phyloP scores from a whole-genome alignment of 2,888 invertebrate genomes.

The Campaea margaritaria region DNA sequence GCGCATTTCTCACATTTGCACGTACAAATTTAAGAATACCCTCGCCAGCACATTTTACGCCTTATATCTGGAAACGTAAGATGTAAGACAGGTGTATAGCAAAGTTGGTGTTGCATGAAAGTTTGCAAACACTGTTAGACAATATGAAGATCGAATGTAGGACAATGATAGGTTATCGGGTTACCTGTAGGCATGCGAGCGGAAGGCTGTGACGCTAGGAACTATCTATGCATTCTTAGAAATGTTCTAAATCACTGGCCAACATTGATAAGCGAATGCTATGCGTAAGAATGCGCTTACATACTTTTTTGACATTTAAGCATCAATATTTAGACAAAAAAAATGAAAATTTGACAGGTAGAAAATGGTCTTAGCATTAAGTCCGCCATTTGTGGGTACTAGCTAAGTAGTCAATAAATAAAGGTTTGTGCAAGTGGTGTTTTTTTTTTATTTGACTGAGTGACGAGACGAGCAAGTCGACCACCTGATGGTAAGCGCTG shows the following conservation, averaged over 20 bases:
- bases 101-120: slow-evolving; percentile 35
- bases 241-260: background rate
- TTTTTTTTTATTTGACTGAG: too few species aligned
- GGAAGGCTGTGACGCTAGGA: slow-evolving; percentile 15
- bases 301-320: too few species aligned
- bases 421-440: too few species aligned
- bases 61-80: slow-evolving; percentile 15
- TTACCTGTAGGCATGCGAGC: slow-evolving; percentile 41
- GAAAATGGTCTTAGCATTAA: too few species aligned
- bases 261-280: too few species aligned
- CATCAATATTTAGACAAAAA: too few species aligned
- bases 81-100: slow-evolving; percentile 4
- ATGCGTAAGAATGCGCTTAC: too few species aligned
- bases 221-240: slow-evolving; percentile 7
- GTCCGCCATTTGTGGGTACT: too few species aligned
- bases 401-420: too few species aligned
- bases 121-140: slow-evolving; percentile 71
- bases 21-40: slow-evolving; percentile 9
- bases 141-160: slow-evolving; percentile 58
- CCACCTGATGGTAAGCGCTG: too few species aligned
- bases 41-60: slow-evolving; percentile 5
- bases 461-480: too few species aligned
- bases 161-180: slow-evolving; percentile 51
- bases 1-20: slow-evolving; percentile 49
- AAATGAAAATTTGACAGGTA: too few species aligned